These are phyloP conservation scores for Hydropsyche tenuis DNA, from an alignment of 1,140 invertebrate genomes.

Conservation along the genomic window DNA sequence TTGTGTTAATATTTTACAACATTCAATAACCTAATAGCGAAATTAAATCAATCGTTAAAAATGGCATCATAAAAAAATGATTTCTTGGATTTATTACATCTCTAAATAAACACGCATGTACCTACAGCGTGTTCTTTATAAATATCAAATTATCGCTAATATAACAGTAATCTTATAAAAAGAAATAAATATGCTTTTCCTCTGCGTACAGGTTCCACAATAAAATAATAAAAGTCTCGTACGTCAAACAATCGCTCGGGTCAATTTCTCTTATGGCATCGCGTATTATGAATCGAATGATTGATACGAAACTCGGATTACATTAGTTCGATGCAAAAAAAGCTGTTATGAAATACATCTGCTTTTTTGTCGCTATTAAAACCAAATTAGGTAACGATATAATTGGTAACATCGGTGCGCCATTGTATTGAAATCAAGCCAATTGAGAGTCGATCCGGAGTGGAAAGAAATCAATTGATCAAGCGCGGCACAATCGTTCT, in stretches of 20 bases:
- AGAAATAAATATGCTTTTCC: neutral
- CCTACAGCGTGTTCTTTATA: constrained; percentile 1
- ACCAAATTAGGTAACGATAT: constrained; percentile 24
- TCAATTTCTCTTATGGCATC: constrained; percentile 10
- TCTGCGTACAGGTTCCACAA: neutral
- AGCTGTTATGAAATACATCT: constrained; percentile 7
- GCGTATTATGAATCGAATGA: neutral
- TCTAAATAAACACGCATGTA: constrained; percentile 14
- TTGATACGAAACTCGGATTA: constrained; percentile 2
- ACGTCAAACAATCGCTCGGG: neutral
- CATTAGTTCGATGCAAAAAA: neutral
- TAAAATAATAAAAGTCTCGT: constrained; percentile 1
- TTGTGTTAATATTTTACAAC: neutral
- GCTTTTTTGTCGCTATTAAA: constrained; percentile 28
- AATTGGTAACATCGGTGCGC: constrained; percentile 25
- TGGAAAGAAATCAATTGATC: constrained; percentile 22
- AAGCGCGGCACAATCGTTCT: constrained; percentile 19
- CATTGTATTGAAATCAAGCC: constrained; percentile 27
- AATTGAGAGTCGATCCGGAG: constrained; percentile 14
- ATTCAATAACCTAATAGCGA: constrained; percentile 4
- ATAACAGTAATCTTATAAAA: neutral
- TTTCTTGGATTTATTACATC: constrained; percentile 3
- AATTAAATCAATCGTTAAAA: constrained; percentile 12
- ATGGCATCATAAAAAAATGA: constrained; percentile 10
- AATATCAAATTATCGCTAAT: neutral